A percentile compares a stretch with the other conserved stretches of the same genome.
These are phyloP conservation scores for Drosophila sp. DNA, from an alignment of 1,140 invertebrate species.

Conservation along the genomic window DNA sequence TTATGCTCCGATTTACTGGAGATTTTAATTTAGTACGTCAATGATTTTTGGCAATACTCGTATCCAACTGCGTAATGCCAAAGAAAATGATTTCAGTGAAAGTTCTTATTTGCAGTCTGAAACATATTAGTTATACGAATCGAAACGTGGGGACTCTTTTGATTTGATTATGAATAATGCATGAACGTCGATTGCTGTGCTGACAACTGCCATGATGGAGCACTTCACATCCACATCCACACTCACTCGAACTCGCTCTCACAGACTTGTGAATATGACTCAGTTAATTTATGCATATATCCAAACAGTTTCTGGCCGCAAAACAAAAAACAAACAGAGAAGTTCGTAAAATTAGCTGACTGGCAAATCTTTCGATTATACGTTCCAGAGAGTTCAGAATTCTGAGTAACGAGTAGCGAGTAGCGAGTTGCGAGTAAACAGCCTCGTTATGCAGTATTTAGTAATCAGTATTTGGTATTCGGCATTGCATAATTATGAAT, in stretches of 20 bases:
- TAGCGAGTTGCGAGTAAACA: background rate
- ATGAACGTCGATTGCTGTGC: constrained; percentile 35
- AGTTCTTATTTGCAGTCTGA: background rate
- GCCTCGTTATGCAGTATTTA: background rate
- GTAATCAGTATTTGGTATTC: too few species aligned
- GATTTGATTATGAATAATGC: constrained; percentile 40
- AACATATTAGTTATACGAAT: constrained; percentile 40
- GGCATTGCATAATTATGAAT: background rate
- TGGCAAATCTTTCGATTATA: background rate
- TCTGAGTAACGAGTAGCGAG: background rate
- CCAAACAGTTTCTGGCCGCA: constrained; percentile 1
- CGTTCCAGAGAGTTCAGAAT: background rate
- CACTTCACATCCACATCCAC: background rate
- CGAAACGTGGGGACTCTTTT: constrained; percentile 31
- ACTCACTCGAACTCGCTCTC: background rate
- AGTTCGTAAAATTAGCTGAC: background rate
- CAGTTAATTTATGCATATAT: constrained; percentile 65
- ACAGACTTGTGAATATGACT: background rate
- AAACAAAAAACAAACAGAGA: constrained; percentile 25
- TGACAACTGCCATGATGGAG: background rate
- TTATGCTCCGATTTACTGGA: too few species aligned
- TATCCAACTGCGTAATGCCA: background rate
- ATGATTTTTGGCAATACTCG: background rate
- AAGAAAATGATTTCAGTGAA: background rate
- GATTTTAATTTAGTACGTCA: background rate